A percentile compares a stretch with the other conserved stretches of the same genome.
Conservation (phyloP, 2,113 vertebrate species). For the Cromileptes altivelis region DNA sequence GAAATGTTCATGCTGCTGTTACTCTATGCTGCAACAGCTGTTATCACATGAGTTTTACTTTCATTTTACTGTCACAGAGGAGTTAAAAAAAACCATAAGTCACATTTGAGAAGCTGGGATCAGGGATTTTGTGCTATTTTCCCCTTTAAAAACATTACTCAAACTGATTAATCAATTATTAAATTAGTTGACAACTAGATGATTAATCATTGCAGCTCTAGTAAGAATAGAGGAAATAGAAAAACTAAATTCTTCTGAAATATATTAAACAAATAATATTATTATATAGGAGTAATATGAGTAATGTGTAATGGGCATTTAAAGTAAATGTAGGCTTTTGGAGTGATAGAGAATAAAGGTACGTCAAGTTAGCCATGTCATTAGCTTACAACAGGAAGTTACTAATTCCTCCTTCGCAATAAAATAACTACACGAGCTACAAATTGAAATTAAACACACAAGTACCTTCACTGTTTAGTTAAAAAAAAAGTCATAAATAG, state of each 20-base stretch:
- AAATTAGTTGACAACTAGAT: too few relatives aligned
- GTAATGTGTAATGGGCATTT: background rate
- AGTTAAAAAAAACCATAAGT: too few relatives aligned
- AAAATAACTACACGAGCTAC: background rate
- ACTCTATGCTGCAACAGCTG: too few relatives aligned
- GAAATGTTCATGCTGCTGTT: too few relatives aligned
- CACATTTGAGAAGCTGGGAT: too few relatives aligned
- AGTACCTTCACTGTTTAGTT: rapidly evolving
- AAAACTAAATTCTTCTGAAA: too few relatives aligned
- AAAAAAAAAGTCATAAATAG: background rate
- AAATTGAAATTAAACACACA: background rate
- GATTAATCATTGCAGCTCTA: too few relatives aligned
- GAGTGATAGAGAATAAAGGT: background rate
- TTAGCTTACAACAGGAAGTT: background rate
- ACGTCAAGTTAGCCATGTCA: background rate
- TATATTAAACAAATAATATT: background rate
- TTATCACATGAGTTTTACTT: slow-evolving; percentile 36
- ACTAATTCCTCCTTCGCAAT: background rate
- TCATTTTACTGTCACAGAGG: background rate
- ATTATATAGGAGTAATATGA: background rate
- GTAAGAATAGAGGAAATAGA: too few relatives aligned
- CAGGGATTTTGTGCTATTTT: too few relatives aligned
- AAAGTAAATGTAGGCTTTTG: background rate
- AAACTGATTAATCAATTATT: too few relatives aligned
- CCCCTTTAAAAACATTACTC: too few relatives aligned